Evolutionary conservation across 2,888 invertebrate species (phyloP).

Genomic region (Andricus quercusramuli): DNA sequence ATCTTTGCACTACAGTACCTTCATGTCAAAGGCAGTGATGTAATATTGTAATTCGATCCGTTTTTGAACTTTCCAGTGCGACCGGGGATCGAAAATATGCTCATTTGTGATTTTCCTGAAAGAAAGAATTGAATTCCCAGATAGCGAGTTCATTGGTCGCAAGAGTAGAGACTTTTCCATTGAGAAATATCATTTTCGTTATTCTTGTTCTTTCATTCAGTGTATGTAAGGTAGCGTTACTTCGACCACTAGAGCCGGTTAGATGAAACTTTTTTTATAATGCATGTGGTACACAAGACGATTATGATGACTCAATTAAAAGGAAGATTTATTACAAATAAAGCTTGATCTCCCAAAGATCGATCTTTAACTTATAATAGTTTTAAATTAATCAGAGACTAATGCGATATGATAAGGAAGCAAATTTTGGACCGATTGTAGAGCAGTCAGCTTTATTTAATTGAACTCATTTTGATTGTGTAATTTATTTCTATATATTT

Average conservation of each 20-base stretch:
- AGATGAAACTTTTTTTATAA: conserved; percentile 26
- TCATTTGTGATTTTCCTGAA: conserved; percentile 16
- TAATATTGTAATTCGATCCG: conserved; percentile 30
- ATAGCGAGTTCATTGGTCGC: conserved; percentile 8
- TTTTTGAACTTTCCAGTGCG: conserved; percentile 18
- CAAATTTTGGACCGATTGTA: background rate
- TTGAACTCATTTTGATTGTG: conserved; percentile 15
- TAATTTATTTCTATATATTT: conserved; percentile 41
- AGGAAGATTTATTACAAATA: conserved; percentile 13
- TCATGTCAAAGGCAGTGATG: background rate
- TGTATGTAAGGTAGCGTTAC: conserved; percentile 11
- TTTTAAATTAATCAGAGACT: conserved; percentile 7
- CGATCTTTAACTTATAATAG: background rate
- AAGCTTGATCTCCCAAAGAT: conserved; percentile 4
- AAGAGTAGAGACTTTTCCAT: conserved; percentile 9
- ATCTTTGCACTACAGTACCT: conserved; percentile 25
- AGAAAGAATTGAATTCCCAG: background rate
- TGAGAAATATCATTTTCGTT: conserved; percentile 23
- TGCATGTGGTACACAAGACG: conserved; percentile 19
- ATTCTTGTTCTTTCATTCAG: background rate
- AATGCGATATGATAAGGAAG: background rate
- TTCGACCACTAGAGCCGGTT: conserved; percentile 4
- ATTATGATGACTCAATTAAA: conserved; percentile 20
- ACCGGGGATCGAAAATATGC: background rate
- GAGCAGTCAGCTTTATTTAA: conserved; percentile 32